Evolutionary conservation across 2,113 vertebrate genomes (phyloP), one percentile per base, ranked within the genome.

Genomic region (Phainopepla nitens): DNA sequence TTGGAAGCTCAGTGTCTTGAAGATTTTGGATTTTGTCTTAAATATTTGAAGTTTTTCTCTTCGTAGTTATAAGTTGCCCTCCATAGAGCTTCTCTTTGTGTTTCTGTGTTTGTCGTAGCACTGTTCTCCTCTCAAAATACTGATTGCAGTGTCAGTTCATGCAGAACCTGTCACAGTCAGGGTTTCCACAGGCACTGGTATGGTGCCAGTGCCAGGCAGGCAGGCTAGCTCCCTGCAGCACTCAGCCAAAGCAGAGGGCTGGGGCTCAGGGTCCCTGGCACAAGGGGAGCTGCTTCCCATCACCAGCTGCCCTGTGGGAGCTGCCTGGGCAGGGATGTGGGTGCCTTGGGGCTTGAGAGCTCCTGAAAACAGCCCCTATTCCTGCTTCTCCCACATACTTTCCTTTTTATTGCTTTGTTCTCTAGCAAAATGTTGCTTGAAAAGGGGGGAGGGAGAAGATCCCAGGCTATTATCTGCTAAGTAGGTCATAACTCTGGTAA

Each of bases 401-500:
- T 14, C 82, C 35, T 69, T 85, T 72, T 49, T 61, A 82, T 45
- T 73, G 70, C 82, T 92, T 92, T 92, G 68, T 86, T 82, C 92
- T 82, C 41, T 44, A 64, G 53, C 62, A 85, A 80, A 93, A 65
- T 22, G 18, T 61, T 88, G n/a, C 85, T 69, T 76, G 28, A 42
- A 35, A 75, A 75, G 18, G 45, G 20, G 68, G 39, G 44, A 69
- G 79, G 70, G 62, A 72, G 79, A 53, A 61, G 71, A 85, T 88
- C 57, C 70, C 82, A 58, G 82, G 70, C 90, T 93, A 76, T 93
- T 93, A 82, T 88, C 95, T 92, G 29, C 64, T 78, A 94, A 96
- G 89, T 92, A 89, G 92, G 76, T 87, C 4, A 4, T 92, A 90
- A 88, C 87, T 93, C 77, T 92, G 85, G 82, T 96, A 93, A 96